Evolutionary conservation across 2,113 vertebrate species (phyloP).

Genomic region (Anthoscopus minutus): DNA sequence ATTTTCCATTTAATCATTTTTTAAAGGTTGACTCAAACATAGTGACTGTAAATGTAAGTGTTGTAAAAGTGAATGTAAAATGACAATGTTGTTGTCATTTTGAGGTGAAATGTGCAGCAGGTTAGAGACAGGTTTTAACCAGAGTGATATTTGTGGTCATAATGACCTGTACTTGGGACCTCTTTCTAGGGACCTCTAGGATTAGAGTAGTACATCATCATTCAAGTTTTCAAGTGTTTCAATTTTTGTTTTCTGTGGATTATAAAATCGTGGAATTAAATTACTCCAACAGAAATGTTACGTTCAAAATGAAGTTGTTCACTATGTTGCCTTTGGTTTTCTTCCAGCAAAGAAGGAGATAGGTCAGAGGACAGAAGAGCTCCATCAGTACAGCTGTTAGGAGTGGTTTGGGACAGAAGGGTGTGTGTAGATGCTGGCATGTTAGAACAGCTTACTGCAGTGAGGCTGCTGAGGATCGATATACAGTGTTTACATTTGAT

Average conservation of each 20-base stretch:
- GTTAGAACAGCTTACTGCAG: not conserved
- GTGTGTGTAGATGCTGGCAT: not conserved
- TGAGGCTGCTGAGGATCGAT: not conserved
- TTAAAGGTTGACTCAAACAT: not conserved
- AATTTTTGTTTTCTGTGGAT: not conserved
- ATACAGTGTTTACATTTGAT: not conserved
- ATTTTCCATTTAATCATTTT: not conserved
- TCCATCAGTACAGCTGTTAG: not conserved
- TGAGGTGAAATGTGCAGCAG: not conserved
- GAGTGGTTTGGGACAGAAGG: not conserved
- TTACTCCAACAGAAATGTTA: not conserved
- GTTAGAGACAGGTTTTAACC: not conserved
- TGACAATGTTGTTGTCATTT: not conserved
- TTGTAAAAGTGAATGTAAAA: not conserved
- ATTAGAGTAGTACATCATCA: not conserved
- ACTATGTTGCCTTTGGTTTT: not conserved
- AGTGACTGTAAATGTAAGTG: no score
- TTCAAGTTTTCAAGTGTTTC: not conserved
- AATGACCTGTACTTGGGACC: not conserved
- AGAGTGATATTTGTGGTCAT: not conserved
- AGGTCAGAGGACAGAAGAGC: not conserved
- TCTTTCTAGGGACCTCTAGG: not conserved
- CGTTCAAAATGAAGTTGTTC: not conserved
- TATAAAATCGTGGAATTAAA: not conserved
- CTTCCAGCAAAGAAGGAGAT: not conserved